These are phyloP conservation scores for Pagetopsis macropterus DNA, from an alignment of 2,797 vertebrate genomes.

Conservation along the genomic window DNA sequence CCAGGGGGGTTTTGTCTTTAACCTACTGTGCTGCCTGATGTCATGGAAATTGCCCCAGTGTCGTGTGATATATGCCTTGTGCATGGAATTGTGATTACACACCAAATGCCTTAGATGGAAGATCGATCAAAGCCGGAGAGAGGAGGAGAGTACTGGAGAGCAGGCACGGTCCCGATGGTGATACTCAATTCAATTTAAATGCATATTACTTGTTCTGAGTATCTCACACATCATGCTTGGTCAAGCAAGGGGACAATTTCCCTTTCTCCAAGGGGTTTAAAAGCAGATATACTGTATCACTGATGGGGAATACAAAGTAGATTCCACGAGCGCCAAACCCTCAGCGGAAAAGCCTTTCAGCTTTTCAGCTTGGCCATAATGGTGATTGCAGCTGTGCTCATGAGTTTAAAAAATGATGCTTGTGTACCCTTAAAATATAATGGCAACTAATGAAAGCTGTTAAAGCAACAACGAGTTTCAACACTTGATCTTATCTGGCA, in stretches of 20 bases:
- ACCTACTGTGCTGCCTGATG: conserved; percentile 66
- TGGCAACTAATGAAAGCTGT: conserved; percentile 41
- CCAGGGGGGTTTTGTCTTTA: conserved; percentile 72
- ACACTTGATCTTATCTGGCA: conserved; percentile 41
- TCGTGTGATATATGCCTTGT: conserved; percentile 69
- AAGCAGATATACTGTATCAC: conserved; percentile 74
- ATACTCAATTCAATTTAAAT: conserved; percentile 83
- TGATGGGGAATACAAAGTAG: conserved; percentile 70
- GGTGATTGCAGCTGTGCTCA: conserved; percentile 39
- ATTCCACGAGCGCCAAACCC: conserved; percentile 44
- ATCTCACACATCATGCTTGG: conserved; percentile 81
- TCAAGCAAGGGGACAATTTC: conserved; percentile 80
- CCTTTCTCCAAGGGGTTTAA: conserved; percentile 73
- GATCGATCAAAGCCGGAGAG: conserved; percentile 78
- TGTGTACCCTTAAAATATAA: conserved; percentile 38
- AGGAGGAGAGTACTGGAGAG: conserved; percentile 63
- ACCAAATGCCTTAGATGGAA: conserved; percentile 79
- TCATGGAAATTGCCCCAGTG: conserved; percentile 75
- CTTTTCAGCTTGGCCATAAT: conserved; percentile 36
- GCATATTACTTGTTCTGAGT: conserved; percentile 81
- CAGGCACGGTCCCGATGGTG: conserved; percentile 67
- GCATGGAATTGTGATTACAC: conserved; percentile 80
- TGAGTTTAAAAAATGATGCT: conserved; percentile 37
- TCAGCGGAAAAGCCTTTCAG: conserved; percentile 37
- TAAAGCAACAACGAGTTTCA: conserved; percentile 48